Conservation (phyloP, 1,140 invertebrate genomes). For the Magallana ariakensis region DNA sequence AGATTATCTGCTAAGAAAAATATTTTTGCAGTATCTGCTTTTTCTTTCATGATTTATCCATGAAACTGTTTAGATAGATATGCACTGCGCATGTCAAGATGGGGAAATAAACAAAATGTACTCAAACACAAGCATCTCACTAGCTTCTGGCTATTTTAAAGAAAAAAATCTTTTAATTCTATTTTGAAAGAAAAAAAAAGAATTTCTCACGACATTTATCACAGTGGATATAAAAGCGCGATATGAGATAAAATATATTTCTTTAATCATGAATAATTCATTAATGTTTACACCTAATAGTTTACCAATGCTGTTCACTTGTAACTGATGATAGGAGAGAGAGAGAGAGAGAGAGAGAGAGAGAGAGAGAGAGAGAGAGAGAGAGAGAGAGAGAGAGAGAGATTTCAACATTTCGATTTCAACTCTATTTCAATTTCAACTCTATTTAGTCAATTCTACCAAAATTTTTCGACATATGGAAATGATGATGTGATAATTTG, state of each 20-base stretch:
- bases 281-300: background rate
- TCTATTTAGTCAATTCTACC: too few relatives aligned
- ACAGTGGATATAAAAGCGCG: background rate
- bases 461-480: too few relatives aligned
- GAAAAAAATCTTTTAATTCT: background rate
- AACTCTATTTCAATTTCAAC: too few relatives aligned
- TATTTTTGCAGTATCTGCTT: background rate
- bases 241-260: background rate
- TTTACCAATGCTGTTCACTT: too few relatives aligned
- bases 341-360: too few relatives aligned
- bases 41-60: background rate
- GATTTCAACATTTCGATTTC: too few relatives aligned
- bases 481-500: too few relatives aligned
- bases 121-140: background rate
- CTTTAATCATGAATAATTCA: background rate
- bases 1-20: background rate
- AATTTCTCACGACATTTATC: conserved; percentile 12
- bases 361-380: too few relatives aligned
- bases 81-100: background rate
- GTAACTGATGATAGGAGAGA: too few relatives aligned
- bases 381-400: too few relatives aligned
- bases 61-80: background rate
- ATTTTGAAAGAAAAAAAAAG: conserved; percentile 23
- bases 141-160: conserved; percentile 2
- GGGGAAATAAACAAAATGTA: conserved; percentile 16